Evolutionary conservation across 2,797 vertebrate genomes (phyloP), one percentile per base, ranked within the genome.

Genomic region (Lates japonicus): DNA sequence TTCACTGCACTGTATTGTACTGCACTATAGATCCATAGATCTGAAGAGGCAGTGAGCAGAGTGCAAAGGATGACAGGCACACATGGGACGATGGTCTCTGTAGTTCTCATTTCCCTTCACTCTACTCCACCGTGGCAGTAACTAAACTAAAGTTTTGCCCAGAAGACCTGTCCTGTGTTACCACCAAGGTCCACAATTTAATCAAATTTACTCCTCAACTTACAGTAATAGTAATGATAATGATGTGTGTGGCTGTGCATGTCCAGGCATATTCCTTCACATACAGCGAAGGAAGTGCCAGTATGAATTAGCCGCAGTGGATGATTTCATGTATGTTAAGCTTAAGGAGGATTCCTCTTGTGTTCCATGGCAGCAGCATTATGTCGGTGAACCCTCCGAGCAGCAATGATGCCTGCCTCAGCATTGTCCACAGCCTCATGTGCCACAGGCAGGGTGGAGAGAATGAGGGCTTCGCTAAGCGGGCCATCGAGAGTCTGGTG

Each of bases 401-500:
- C 88, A 96, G 96, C 81, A 96, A 91, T 49, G 96, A 96, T 13
- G 95, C 96, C 74, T 96, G 96, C 90, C 95, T 96, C 82, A 96
- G 96, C 90, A 95, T 97, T 63, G 96, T 97, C 82, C 96, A 96
- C 94, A 97, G 96, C 88, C 93, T 97, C 60, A 94, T 96, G 96
- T 97, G 96, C 93, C 96, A 97, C 88, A 92, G 96, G 83, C 96
- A 97, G 87, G 96, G 96, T 1, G 96, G 96, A 2, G 96, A 96
- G 85, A 96, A 95, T 20, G 96, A 96, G 83, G 93, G 94, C 87
- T 96, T 96, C 0, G 95, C 96, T 86, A 96, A 96, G 76, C 91
- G 96, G 0, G 96, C 96, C 85, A 96, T 97, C n/a, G 96, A 97
- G 93, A 97, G 96, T 88, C 90, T 97, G 44, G 95, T 97, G 10